Conservation (phyloP, 2,113 vertebrate genomes). For the Poicephalus meyeri region DNA sequence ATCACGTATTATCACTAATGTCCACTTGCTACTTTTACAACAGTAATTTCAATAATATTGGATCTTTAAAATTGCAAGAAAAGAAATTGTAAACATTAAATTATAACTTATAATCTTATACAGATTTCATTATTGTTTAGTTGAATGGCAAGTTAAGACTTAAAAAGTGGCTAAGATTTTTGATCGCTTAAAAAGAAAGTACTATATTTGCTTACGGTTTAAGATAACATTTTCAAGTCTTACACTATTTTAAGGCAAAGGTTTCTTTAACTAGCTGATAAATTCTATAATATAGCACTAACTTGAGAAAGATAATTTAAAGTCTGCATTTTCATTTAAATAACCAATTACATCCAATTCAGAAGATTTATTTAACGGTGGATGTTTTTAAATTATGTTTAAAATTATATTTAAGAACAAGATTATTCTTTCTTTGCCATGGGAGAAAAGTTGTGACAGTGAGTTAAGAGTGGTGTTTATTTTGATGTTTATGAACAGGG, state of each 20-base stretch:
- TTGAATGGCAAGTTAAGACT: background rate
- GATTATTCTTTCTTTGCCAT: background rate
- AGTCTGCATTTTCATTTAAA: slow-evolving; percentile 31
- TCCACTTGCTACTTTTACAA: background rate
- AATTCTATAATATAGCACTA: background rate
- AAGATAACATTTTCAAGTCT: background rate
- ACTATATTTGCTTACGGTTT: background rate
- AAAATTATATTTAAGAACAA: background rate
- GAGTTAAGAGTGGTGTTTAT: background rate
- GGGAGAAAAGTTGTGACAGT: background rate
- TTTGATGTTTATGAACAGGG: background rate
- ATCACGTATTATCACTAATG: background rate
- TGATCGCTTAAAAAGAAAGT: background rate
- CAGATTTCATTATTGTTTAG: background rate
- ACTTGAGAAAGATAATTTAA: slow-evolving; percentile 17
- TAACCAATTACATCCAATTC: background rate
- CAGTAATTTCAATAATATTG: background rate
- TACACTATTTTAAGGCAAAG: background rate
- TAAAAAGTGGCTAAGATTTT: background rate
- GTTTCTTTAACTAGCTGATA: slow-evolving; percentile 11
- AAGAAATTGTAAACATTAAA: slow-evolving; percentile 12
- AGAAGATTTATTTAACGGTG: background rate
- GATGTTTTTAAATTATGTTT: background rate
- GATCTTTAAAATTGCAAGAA: background rate
- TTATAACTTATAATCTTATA: background rate